Percentiles rank a stretch among this genome's conserved stretches.
Evolutionary conservation across 2,888 invertebrate genomes (phyloP).

Genomic region (Cosmopolites sordidus): DNA sequence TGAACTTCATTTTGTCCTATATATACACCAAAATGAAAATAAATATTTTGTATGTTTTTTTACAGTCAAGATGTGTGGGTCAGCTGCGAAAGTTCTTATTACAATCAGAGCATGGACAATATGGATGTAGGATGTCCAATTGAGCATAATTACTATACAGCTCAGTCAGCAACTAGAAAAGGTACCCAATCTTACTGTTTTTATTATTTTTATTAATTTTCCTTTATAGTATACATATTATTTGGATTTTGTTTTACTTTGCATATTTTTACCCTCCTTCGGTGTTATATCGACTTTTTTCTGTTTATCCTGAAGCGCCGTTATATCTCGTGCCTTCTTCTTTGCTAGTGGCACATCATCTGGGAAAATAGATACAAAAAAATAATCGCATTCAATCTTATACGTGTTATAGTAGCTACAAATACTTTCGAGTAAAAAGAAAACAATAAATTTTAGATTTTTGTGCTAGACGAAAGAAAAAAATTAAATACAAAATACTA

Average conservation of each 20-base stretch:
- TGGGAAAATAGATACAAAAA: too few species aligned
- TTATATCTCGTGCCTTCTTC: slow-evolving; percentile 30
- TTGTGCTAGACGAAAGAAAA: too few species aligned
- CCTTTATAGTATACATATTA: background rate
- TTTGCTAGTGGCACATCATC: slow-evolving; percentile 29
- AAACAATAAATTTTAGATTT: too few species aligned
- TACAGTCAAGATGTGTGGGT: slow-evolving; percentile 56
- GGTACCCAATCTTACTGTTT: slow-evolving; percentile 32
- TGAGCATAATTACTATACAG: slow-evolving; percentile 49
- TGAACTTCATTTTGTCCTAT: too few species aligned
- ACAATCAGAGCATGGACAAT: slow-evolving; percentile 45
- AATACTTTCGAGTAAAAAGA: too few species aligned
- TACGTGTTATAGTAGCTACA: too few species aligned
- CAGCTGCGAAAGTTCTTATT: slow-evolving; percentile 52
- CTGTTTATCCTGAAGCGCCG: slow-evolving; percentile 31
- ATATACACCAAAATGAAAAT: too few species aligned
- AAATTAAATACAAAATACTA: too few species aligned
- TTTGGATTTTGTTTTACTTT: slow-evolving; percentile 12
- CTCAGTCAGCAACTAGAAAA: slow-evolving; percentile 38
- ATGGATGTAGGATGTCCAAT: slow-evolving; percentile 44
- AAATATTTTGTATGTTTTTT: slow-evolving; percentile 33
- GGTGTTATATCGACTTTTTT: slow-evolving; percentile 12
- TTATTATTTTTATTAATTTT: slow-evolving; percentile 6
- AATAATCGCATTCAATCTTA: too few species aligned
- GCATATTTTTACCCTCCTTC: slow-evolving; percentile 4